phyloP scores from a whole-genome alignment of 2,797 vertebrate species.

The Sebastes nivosus region DNA sequence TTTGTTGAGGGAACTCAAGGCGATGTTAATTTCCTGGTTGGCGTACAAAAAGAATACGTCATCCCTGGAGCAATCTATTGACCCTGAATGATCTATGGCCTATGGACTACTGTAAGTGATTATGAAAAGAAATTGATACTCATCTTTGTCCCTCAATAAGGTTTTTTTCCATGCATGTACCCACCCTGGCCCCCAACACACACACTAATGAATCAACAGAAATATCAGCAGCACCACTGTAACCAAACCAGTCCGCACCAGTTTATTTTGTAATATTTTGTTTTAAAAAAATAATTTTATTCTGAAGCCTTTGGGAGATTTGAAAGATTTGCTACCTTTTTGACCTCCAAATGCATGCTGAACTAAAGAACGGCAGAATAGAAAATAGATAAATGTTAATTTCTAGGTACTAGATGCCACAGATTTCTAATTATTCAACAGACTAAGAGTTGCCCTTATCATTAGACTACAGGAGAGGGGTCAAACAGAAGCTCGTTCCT shows the following conservation, averaged over 20 bases:
- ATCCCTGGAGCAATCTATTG: background rate
- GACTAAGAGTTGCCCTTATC: background rate
- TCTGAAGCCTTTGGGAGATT: background rate
- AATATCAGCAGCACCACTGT: background rate
- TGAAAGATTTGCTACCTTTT: background rate
- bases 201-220: no score
- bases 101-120: background rate
- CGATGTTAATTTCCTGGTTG: no score
- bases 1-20: no score
- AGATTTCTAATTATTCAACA: background rate
- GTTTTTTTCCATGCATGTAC: background rate
- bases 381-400: background rate
- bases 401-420: background rate
- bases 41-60: no score
- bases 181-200: no score
- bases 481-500: background rate
- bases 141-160: background rate
- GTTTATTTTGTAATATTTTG: background rate
- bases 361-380: background rate
- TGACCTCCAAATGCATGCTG: background rate
- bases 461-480: background rate
- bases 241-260: background rate
- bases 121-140: background rate
- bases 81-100: background rate
- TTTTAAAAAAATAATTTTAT: background rate